Evolutionary conservation across 1,140 invertebrate species (phyloP).

Genomic region (Grapholita molesta): DNA sequence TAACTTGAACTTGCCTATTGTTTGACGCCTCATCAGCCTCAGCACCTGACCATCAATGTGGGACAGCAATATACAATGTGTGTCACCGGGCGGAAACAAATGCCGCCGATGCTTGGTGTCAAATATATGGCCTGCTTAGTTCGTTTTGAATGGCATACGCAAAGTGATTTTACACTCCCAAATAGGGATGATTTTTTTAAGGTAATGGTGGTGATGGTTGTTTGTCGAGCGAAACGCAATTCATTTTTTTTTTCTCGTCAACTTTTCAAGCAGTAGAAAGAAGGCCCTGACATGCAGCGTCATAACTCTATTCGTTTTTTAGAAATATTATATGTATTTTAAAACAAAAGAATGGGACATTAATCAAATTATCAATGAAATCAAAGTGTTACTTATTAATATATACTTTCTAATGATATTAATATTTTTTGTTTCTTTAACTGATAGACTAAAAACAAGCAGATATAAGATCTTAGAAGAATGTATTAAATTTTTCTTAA

Average conservation of each 20-base stretch:
- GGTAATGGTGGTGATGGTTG: background rate
- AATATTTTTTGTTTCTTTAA: background rate
- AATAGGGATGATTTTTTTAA: too few relatives aligned
- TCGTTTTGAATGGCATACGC: background rate
- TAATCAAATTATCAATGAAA: too few relatives aligned
- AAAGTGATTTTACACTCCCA: too few relatives aligned
- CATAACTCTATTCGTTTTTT: too few relatives aligned
- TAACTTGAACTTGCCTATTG: constrained; percentile 11
- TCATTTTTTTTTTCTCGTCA: background rate
- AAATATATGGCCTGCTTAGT: background rate
- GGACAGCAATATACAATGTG: constrained; percentile 4
- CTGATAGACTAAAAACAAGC: background rate
- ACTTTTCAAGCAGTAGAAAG: too few relatives aligned
- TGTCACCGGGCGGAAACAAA: background rate
- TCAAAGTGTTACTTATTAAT: too few relatives aligned
- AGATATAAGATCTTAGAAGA: background rate
- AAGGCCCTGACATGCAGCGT: too few relatives aligned
- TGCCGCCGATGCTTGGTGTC: background rate
- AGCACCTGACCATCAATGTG: constrained; percentile 2
- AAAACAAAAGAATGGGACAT: too few relatives aligned
- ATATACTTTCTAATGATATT: too few relatives aligned
- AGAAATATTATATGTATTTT: too few relatives aligned
- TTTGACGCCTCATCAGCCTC: constrained; percentile 2
- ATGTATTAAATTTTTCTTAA: background rate
- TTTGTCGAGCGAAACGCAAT: background rate